Base-by-base conservation (phyloP, 2,113 vertebrate genomes). In the Pogonocichla stellata region DNA sequence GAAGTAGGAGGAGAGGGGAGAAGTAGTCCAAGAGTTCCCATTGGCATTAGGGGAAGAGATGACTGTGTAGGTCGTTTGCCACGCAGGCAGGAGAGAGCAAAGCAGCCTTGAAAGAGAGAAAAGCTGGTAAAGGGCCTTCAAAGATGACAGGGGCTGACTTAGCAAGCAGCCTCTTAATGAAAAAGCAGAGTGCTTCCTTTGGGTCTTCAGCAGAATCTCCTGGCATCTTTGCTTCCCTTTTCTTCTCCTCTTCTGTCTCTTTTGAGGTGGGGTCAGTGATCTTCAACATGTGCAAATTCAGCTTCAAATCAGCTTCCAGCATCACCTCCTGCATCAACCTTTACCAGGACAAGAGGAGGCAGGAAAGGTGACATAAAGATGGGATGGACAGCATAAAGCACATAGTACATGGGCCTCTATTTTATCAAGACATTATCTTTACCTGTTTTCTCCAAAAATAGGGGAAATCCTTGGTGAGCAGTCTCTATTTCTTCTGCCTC, bases 381-480 rank as follows among this genome's bases (percentile, higher is more conserved):
- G 51, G 43, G 60, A 28, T 26, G 34, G 34, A n/a, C 48, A 70
- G 20, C 34, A 16, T 43, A 40, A 78, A 61, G 25, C 53, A 19
- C 0, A 0, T 29, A 8, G 24, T 17, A 56, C 25, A 3, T 12
- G 12, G 4, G 2, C 33, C 36, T 80, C 43, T 64, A 0, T 70
- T 91, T 91, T 87, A 45, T 57, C 57, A 57, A 53, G 33, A 60
- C 4, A 2, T 61, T 53, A 36, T 75, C 65, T 86, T 80, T 74
- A 66, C 38, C 43, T 23, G 5, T 6, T 88, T 77, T 54, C 45
- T 77, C 64, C 56, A 47, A 80, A 58, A 82, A 67, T 7, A 66
- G 15, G 31, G 36, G 43, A 70, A 70, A 23, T 70, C 57, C 25
- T 95, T 80, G 42, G 34, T 47, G 58, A 40, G 20, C 19, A 38